Evolutionary conservation across 2,113 vertebrate species (phyloP), one percentile per base, ranked within the genome.

Genomic region (Nibea albiflora): DNA sequence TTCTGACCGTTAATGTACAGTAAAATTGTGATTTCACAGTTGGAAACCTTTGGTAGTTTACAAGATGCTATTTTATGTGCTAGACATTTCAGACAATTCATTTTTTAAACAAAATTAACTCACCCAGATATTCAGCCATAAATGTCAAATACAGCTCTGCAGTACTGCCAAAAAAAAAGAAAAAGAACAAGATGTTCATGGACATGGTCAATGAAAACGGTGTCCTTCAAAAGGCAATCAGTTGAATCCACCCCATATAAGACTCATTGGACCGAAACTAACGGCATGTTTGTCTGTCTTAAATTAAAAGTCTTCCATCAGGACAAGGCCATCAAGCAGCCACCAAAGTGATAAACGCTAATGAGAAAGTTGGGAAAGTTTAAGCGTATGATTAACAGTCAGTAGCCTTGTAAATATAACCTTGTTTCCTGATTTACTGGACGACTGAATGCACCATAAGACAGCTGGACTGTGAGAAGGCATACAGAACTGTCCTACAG

Each of bases 91-190:
- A 26, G 24, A 26, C 24, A 52, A 26, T 60, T 39, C 9, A 65
- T 11, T 47, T 47, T 63, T 19, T 42, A 42, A 53, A 7, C 14
- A 24, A 42, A 74, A 19, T 53, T 4, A 5, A 39, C 15, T 28
- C 6, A 20, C 28, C 6, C 22, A 47, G 11, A 47, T 70, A 22
- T 42, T 56, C 8, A 35, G 35, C 7, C 35, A 35, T 35, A 35
- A 8, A 35, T 35, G 35, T 35, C 35, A 35, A 35, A 35, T 35
- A 35, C 35, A 35, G 14, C 16, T 47, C 46, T 47, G 53, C 22
- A 72, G 42, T 72, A 15, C 22, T 74, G 60, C 47, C n/a, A 64
- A 76, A 53, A 46, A 15, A 64, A 53, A 46, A 46, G 4, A 64
- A 11, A 16, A 17, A 54, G 17, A 54, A 5, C 5, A 28, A 56